Conservation (phyloP, 2,797 vertebrate species). For the Chloroceryle inda region DNA sequence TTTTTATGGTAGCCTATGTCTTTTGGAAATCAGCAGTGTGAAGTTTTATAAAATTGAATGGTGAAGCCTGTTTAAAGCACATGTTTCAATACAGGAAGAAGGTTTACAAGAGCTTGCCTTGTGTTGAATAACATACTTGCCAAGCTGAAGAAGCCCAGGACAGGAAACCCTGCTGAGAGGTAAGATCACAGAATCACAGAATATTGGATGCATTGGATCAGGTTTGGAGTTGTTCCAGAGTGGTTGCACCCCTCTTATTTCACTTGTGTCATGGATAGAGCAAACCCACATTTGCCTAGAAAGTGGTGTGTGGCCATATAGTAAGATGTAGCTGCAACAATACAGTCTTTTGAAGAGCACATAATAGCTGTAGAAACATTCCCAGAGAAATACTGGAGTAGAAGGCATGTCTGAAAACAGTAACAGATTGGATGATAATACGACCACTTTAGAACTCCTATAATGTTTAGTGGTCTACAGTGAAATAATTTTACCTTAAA, state of each 20-base stretch:
- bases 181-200: background rate
- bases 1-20: background rate
- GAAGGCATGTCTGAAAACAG: background rate
- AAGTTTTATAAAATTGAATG: background rate
- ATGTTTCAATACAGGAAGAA: background rate
- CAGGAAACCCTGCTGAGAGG: background rate
- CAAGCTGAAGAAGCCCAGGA: background rate
- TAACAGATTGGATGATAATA: background rate
- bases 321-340: background rate
- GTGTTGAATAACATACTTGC: background rate
- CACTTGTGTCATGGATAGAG: background rate
- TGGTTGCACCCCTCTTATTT: background rate
- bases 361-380: background rate
- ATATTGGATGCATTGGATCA: background rate
- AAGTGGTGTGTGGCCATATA: background rate
- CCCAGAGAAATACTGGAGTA: background rate
- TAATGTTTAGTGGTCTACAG: background rate
- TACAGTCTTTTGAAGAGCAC: background rate
- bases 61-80: background rate
- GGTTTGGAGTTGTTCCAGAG: background rate
- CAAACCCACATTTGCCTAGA: background rate
- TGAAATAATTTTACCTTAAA: slow-evolving; percentile 15
- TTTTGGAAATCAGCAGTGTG: background rate
- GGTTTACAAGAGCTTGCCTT: background rate
- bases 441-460: background rate